Base-by-base conservation (phyloP, 2,797 vertebrate genomes). In the Oophaga sylvatica region DNA sequence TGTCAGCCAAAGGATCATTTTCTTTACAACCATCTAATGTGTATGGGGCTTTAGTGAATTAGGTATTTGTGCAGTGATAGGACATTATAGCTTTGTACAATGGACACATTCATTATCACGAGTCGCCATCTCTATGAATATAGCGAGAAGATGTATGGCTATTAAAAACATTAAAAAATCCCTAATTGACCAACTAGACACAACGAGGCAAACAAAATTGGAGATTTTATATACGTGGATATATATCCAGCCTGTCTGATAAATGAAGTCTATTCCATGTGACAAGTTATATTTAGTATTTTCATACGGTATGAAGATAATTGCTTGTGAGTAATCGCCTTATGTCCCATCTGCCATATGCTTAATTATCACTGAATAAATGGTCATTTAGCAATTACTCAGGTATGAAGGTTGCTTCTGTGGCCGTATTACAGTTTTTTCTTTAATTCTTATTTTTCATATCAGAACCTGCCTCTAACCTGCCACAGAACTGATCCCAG, bases 321-420 rank as follows among this genome's bases (percentile, higher is more conserved):
- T 22, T 45, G 19, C 41, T 48, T 48, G 35, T 48, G 71, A 75
- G 71, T 48, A 45, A 48, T 75, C 71, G 29, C 20, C 71, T 53
- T 48, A 75, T n/a, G 41, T 48, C 41, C 71, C 41, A 48, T 22
- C 41, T 48, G 71, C 71, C 41, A 75, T 48, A 75, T 75, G 71
- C 41, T n/a, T 20, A 45, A 73, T 73, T 45, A 73, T 73, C 70
- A 73, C 41, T 45, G 41, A 45, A 8, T 73, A 73, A 20, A 73
- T n/a, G 71, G 71, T 22, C 71, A 75, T 48, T 22, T 45, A 75
- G 41, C 35, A 75, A 75, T 48, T 75, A 48, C 19, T 75, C 71
- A 75, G 22, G 41, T 20, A 48, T 75, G 71, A 75, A 75, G 71
- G 71, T 71, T 41, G 20, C 19, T 75, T 3, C 0, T 22, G 3